Evolutionary conservation across 2,113 vertebrate genomes (phyloP).

Genomic region (Platichthys flesus): DNA sequence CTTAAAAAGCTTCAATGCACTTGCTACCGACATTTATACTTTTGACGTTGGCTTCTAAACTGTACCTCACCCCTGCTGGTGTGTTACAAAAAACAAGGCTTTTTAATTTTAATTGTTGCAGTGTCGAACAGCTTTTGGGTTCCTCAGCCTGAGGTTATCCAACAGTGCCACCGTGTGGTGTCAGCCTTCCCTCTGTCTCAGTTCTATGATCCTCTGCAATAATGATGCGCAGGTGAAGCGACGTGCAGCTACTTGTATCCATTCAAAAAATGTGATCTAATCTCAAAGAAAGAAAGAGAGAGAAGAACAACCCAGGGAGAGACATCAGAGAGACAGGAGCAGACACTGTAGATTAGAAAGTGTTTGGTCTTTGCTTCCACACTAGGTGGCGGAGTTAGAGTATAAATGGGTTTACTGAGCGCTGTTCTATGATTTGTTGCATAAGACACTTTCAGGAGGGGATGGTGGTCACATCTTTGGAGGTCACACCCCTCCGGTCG

Average conservation of each 20-base stretch:
- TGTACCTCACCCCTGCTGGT: no score
- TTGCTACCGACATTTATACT: no score
- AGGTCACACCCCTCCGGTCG: neutral
- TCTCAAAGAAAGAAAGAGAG: neutral
- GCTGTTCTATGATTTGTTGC: neutral
- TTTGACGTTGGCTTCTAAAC: no score
- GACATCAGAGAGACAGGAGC: neutral
- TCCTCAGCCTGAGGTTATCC: neutral
- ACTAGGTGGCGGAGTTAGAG: conserved; percentile 59
- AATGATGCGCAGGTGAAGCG: neutral
- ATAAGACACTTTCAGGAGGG: conserved; percentile 7
- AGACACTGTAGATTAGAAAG: neutral
- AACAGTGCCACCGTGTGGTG: conserved; percentile 69
- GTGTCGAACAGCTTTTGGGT: neutral
- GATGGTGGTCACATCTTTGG: neutral
- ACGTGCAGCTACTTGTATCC: fast-evolving
- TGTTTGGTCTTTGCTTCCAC: conserved; percentile 20
- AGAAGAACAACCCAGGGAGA: neutral
- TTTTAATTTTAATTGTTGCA: no score
- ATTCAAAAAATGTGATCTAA: neutral
- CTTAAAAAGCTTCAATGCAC: no score
- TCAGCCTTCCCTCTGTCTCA: neutral
- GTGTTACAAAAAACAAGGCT: no score
- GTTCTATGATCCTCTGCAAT: neutral
- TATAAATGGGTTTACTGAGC: conserved; percentile 18